phyloP scores from a whole-genome alignment of 1,140 invertebrate species.

The Chymomyza costata region DNA sequence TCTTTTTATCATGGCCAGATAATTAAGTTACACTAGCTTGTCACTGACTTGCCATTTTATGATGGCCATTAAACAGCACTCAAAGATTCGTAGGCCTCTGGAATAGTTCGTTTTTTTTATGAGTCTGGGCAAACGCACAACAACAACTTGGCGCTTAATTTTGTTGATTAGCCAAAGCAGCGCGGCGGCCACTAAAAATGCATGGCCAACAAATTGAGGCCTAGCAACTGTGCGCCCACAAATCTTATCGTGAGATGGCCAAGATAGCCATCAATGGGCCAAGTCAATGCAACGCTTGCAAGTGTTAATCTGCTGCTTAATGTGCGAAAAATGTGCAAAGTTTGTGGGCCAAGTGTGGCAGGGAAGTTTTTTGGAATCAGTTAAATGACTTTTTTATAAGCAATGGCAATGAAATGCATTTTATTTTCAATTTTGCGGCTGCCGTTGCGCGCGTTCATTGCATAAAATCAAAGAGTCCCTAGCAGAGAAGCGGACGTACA shows the following conservation, averaged over 20 bases:
- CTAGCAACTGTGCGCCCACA: conserved; percentile 25
- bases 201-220: conserved; percentile 43
- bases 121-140: too few relatives aligned
- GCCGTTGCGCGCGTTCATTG: background rate
- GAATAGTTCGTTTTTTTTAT: too few relatives aligned
- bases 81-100: too few relatives aligned
- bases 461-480: conserved; percentile 22
- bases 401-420: conserved; percentile 27
- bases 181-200: too few relatives aligned
- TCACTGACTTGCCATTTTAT: conserved; percentile 45
- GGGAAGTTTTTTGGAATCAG: too few relatives aligned
- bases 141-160: too few relatives aligned
- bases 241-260: conserved; percentile 26
- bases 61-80: conserved; percentile 20
- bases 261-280: conserved; percentile 1
- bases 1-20: background rate
- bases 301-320: conserved; percentile 50
- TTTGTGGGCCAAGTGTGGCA: conserved; percentile 17
- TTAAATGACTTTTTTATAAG: too few relatives aligned
- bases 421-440: conserved; percentile 37
- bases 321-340: conserved; percentile 57
- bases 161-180: too few relatives aligned
- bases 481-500: too few relatives aligned
- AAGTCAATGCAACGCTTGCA: conserved; percentile 2
- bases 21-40: conserved; percentile 12